phyloP scores from a whole-genome alignment of 2,113 vertebrate genomes.

The Egretta garzetta region DNA sequence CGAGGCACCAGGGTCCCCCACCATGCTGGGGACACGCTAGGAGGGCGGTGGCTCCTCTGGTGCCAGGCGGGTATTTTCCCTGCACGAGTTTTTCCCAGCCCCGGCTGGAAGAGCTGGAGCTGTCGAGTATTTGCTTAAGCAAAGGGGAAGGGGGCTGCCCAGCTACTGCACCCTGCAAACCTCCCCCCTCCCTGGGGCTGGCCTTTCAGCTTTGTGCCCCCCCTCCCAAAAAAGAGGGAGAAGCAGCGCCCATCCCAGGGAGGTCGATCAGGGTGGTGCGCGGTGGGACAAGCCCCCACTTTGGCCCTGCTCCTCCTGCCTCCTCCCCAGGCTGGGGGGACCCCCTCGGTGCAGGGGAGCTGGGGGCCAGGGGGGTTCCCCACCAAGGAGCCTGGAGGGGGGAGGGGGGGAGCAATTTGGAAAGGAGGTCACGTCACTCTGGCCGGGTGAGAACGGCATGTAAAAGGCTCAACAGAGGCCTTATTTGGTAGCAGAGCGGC shows the following conservation, averaged over 20 bases:
- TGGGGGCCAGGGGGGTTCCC: background rate
- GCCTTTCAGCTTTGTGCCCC: background rate
- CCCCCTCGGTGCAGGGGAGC: background rate
- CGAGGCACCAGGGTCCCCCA: background rate
- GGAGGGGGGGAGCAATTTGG: background rate
- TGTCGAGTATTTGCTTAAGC: background rate
- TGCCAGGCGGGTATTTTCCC: conserved; percentile 2
- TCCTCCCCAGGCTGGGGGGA: background rate
- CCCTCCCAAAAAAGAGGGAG: background rate
- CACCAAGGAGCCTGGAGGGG: background rate
- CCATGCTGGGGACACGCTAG: fast-evolving
- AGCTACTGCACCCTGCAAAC: background rate
- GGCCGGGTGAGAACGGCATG: conserved; percentile 12
- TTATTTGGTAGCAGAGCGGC: conserved; percentile 48
- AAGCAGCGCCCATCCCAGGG: background rate
- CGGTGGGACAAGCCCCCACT: background rate
- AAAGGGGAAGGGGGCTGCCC: background rate
- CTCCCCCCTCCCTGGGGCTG: background rate
- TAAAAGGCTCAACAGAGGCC: conserved; percentile 20
- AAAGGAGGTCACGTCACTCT: background rate
- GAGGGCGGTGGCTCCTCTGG: background rate
- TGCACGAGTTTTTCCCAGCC: background rate
- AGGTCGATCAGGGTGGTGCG: background rate
- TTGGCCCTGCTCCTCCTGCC: background rate
- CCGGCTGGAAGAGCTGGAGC: background rate